Percentiles rank a stretch among this genome's conserved stretches.
Conservation (phyloP, 2,888 invertebrate species). For the Eristalinus aeneus region DNA sequence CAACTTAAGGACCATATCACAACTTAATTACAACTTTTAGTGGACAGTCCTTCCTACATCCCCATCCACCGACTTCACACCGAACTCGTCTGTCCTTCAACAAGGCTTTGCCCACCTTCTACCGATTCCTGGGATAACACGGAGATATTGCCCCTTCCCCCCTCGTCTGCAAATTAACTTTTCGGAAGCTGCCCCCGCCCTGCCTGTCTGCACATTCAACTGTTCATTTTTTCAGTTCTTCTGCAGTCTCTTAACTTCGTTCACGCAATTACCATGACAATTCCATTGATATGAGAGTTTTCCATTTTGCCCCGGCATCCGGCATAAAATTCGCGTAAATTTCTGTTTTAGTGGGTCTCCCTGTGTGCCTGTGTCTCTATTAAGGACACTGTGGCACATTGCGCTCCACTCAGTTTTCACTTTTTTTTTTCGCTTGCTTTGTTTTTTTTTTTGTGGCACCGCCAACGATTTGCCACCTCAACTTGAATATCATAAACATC, state of each 20-base stretch:
- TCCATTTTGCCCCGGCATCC: conserved; percentile 14
- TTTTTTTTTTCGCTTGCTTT: neutral
- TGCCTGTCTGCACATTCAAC: neutral
- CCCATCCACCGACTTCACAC: too few relatives aligned
- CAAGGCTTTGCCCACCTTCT: too few relatives aligned
- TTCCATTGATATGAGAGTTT: conserved; percentile 43
- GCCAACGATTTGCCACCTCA: neutral
- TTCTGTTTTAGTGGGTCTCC: conserved; percentile 12
- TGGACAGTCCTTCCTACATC: too few relatives aligned
- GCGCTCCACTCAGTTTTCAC: neutral
- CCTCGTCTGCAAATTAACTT: neutral
- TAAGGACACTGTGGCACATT: conserved; percentile 24
- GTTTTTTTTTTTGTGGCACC: too few relatives aligned
- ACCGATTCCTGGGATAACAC: too few relatives aligned
- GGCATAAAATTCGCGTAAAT: conserved; percentile 51
- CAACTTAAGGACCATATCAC: too few relatives aligned
- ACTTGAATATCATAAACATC: conserved; percentile 53
- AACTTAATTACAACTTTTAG: too few relatives aligned
- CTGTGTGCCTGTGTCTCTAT: conserved; percentile 2
- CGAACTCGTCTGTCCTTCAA: too few relatives aligned
- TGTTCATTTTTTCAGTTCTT: neutral
- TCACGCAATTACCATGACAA: conserved; percentile 19
- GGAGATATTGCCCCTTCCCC: neutral
- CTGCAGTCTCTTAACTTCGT: too few relatives aligned
- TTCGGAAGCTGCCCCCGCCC: neutral